Base-by-base conservation (phyloP, 2,113 vertebrate genomes). In the Forbesichthys papilliferus region DNA sequence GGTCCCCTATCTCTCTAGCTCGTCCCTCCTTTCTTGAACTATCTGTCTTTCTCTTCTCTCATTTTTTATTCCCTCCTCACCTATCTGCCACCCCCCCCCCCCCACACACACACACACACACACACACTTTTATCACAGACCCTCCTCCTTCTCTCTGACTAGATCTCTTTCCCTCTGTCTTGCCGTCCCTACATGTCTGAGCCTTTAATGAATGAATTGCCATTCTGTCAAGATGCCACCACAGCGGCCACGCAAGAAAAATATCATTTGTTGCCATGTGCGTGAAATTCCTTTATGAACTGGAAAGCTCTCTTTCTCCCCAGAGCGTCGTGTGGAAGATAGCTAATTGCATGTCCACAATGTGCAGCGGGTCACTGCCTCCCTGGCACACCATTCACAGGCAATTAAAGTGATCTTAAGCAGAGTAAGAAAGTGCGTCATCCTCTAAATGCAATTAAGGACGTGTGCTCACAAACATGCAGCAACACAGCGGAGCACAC, bases 351-450 rank as follows among this genome's bases (percentile, higher is more conserved):
- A 89, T 86, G 90, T 89, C 87, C 83, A 72, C 86, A 77, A 85
- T 88, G 90, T 85, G 83, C 84, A 73, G 20, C 81, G 79, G 82
- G 81, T 77, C 79, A 77, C 79, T 78, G 76, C 76, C 82, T 82
- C 86, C 82, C 87, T 66, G 74, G 91, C 70, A 82, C 88, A 84
- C 87, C 85, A 86, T 92, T 94, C 93, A 93, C 81, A 90, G 87
- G 86, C 91, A 93, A 94, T 93, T 93, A 93, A 90, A 90, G 88
- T 92, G 91, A 93, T 88, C 86, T 92, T 92, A 89, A 91, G 90
- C 91, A 91, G 92, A 89, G 86, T 88, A 92, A 90, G 87, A 92
- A 91, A 91, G 91, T 92, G 91, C 90, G 90, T 93, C 92, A 94
- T 91, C 84, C 86, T 90, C 87, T 90, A 92, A 93, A 93, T 91